Percentiles rank a stretch among this genome's conserved stretches.
Conservation (phyloP, 2,888 invertebrate genomes). For the Julus scandinavius region DNA sequence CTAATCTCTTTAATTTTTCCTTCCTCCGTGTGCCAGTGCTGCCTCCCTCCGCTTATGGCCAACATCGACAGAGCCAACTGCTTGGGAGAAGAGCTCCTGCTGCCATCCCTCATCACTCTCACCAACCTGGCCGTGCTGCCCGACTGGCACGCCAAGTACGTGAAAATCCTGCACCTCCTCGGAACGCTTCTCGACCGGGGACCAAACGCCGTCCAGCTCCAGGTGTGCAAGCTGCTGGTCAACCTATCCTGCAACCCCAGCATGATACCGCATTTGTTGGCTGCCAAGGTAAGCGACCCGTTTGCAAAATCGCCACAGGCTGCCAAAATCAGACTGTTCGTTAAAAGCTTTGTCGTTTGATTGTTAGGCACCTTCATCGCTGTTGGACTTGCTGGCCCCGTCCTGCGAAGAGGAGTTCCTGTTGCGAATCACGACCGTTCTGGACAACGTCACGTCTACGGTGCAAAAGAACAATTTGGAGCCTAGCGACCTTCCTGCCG, state of each 20-base stretch:
- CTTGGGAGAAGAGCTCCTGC: slow-evolving; percentile 56
- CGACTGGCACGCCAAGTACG: slow-evolving; percentile 69
- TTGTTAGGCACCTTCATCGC: slow-evolving; percentile 68
- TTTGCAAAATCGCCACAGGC: background rate
- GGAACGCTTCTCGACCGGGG: slow-evolving; percentile 67
- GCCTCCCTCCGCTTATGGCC: slow-evolving; percentile 50
- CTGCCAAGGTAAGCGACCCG: slow-evolving; percentile 68
- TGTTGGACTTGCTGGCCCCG: slow-evolving; percentile 68
- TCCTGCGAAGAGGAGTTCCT: slow-evolving; percentile 67
- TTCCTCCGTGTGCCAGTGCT: slow-evolving; percentile 24
- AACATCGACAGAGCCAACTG: slow-evolving; percentile 25
- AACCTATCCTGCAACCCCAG: slow-evolving; percentile 72
- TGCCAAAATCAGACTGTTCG: background rate
- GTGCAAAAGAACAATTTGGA: slow-evolving; percentile 66
- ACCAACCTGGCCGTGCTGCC: slow-evolving; percentile 69
- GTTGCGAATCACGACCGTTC: slow-evolving; percentile 69
- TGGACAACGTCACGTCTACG: slow-evolving; percentile 69
- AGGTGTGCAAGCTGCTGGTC: slow-evolving; percentile 71
- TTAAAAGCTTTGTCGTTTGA: slow-evolving; percentile 51
- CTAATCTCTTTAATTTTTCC: background rate
- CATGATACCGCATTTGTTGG: slow-evolving; percentile 71
- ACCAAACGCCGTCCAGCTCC: slow-evolving; percentile 67
- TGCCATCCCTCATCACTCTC: slow-evolving; percentile 69
- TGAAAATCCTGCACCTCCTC: slow-evolving; percentile 67
- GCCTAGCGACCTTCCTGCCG: slow-evolving; percentile 67